phyloP scores from a whole-genome alignment of 2,888 invertebrate species.

The Xestobium rufovillosum region DNA sequence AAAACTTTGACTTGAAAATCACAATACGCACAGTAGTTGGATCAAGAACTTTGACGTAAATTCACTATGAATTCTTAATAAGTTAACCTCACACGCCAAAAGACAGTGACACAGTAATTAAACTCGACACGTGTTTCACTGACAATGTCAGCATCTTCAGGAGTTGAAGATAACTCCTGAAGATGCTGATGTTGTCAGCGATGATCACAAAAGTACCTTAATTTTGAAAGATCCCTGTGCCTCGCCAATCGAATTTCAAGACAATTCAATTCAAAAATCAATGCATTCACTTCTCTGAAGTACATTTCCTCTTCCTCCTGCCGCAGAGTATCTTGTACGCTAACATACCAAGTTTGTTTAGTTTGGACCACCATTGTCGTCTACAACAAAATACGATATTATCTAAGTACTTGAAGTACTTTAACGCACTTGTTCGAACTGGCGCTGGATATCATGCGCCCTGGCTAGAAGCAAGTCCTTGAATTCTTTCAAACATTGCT shows the following conservation, averaged over 20 bases:
- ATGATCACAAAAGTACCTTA: conserved; percentile 35
- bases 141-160: too few species aligned
- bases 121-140: too few species aligned
- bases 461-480: conserved; percentile 54
- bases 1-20: too few species aligned
- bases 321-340: conserved; percentile 51
- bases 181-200: too few species aligned
- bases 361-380: conserved; percentile 47
- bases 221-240: conserved; percentile 51
- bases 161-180: too few species aligned
- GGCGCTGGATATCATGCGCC: conserved; percentile 56
- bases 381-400: conserved; percentile 34
- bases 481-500: conserved; percentile 60
- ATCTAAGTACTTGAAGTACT: conserved; percentile 3
- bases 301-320: conserved; percentile 55
- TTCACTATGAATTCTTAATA: too few species aligned
- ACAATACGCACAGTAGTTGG: too few species aligned
- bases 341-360: conserved; percentile 52
- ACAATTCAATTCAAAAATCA: conserved; percentile 47
- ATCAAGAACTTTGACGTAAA: too few species aligned
- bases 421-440: conserved; percentile 53
- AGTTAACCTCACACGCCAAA: too few species aligned
- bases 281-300: conserved; percentile 46
- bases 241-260: conserved; percentile 55
- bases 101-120: too few species aligned